Evolutionary conservation across 2,888 invertebrate species (phyloP).

Genomic region (Drosophila niveifrons): DNA sequence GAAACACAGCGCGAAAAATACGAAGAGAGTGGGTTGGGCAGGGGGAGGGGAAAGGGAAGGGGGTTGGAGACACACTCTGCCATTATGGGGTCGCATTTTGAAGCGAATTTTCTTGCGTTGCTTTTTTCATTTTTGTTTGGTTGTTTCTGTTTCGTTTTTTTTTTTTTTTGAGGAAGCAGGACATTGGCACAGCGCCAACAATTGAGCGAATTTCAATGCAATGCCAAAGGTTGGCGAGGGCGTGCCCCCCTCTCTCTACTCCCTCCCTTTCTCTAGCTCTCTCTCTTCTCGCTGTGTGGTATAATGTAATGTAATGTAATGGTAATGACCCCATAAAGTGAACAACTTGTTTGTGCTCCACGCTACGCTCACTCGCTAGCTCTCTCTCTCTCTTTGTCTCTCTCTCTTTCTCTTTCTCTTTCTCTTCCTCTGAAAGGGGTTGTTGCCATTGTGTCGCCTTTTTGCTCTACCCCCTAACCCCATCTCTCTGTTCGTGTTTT

Average conservation of each 20-base stretch:
- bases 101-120: constrained; percentile 22
- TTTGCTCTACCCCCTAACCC: background rate
- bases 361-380: constrained; percentile 16
- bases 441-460: constrained; percentile 63
- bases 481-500: constrained; percentile 17
- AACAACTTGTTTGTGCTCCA: constrained; percentile 78
- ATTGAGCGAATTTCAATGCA: constrained; percentile 80
- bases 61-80: constrained; percentile 10
- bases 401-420: background rate
- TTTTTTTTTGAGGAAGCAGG: constrained; percentile 13
- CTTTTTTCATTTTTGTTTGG: background rate
- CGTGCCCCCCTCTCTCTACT: constrained; percentile 1
- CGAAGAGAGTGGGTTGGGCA: background rate
- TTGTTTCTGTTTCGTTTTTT: background rate
- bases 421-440: constrained; percentile 54
- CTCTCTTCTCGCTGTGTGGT: constrained; percentile 22
- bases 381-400: background rate
- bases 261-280: background rate
- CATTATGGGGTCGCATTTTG: constrained; percentile 78
- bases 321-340: constrained; percentile 80
- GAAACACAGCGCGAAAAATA: constrained; percentile 2
- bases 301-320: constrained; percentile 71
- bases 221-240: constrained; percentile 60
- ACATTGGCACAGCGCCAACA: constrained; percentile 68
- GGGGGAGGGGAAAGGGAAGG: background rate